A percentile compares a stretch with the other conserved stretches of the same genome.
These are phyloP conservation scores for Hedya salicella DNA, from an alignment of 2,888 invertebrate species.

Conservation along the genomic window DNA sequence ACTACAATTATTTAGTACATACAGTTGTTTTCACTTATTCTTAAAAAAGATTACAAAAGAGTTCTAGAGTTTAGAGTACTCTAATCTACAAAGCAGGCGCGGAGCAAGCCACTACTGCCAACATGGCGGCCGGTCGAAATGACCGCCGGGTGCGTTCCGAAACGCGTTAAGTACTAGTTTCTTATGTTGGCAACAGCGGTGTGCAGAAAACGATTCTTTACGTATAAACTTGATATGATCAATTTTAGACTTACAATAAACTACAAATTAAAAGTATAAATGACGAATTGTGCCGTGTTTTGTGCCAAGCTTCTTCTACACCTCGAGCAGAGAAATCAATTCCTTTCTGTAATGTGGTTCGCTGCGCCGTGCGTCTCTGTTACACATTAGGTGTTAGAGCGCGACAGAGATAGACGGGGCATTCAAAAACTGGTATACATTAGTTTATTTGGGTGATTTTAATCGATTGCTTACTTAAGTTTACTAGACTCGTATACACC, in stretches of 20 bases:
- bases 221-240: conserved; percentile 85
- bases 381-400: not conserved
- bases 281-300: conserved; percentile 41
- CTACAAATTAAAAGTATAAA: conserved; percentile 61
- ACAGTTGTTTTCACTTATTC: conserved; percentile 65
- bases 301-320: conserved; percentile 42
- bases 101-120: conserved; percentile 31
- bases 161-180: conserved; percentile 60
- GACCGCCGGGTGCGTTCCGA: conserved; percentile 14
- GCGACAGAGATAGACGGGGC: conserved; percentile 23
- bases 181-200: conserved; percentile 53
- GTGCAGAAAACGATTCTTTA: conserved; percentile 66
- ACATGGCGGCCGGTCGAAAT: conserved; percentile 10
- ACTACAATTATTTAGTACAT: conserved; percentile 75
- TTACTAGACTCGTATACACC: conserved; percentile 11
- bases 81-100: conserved; percentile 42
- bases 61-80: conserved; percentile 44
- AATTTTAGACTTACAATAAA: conserved; percentile 64
- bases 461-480: not conserved
- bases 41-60: conserved; percentile 65
- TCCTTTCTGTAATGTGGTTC: conserved; percentile 34
- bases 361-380: conserved; percentile 20
- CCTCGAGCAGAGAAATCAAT: conserved; percentile 40
- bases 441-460: conserved; percentile 14
- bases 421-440: conserved; percentile 30